Evolutionary conservation across 2,113 vertebrate species (phyloP).

Genomic region (Clarias gariepinus): DNA sequence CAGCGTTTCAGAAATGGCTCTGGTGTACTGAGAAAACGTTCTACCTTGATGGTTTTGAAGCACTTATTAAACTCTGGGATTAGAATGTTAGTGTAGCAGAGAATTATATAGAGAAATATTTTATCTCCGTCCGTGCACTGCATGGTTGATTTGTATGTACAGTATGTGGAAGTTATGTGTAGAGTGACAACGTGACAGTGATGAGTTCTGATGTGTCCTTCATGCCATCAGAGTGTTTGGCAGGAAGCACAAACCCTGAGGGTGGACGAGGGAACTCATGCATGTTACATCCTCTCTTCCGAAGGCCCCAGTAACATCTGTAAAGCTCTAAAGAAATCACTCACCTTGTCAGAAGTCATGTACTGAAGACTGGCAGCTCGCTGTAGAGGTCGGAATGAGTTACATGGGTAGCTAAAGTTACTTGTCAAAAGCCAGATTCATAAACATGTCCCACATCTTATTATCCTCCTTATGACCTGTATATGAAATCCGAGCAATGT

Average conservation of each 20-base stretch:
- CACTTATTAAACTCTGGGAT: too few relatives aligned
- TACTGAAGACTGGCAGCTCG: conserved; percentile 41
- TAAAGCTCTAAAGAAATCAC: conserved; percentile 66
- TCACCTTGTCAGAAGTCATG: conserved; percentile 61
- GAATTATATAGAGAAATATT: too few relatives aligned
- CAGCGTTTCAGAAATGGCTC: too few relatives aligned
- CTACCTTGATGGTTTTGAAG: too few relatives aligned
- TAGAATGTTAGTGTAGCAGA: too few relatives aligned
- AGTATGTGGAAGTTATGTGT: neutral
- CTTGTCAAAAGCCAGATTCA: neutral
- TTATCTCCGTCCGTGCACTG: too few relatives aligned
- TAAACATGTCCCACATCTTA: neutral
- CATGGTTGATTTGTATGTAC: neutral
- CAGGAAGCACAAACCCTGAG: conserved; percentile 56
- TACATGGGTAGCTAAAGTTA: neutral
- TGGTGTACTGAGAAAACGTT: too few relatives aligned
- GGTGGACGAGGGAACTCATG: conserved; percentile 58
- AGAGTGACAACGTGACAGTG: neutral
- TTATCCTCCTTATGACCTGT: neutral
- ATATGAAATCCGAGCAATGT: neutral
- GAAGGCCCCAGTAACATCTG: conserved; percentile 53
- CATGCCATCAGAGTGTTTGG: conserved; percentile 55
- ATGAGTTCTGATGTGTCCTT: conserved; percentile 42
- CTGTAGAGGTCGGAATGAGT: conserved; percentile 14
- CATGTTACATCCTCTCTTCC: conserved; percentile 63